phyloP scores from a whole-genome alignment of 2,888 invertebrate species.

The Leptarthrus brevirostris region DNA sequence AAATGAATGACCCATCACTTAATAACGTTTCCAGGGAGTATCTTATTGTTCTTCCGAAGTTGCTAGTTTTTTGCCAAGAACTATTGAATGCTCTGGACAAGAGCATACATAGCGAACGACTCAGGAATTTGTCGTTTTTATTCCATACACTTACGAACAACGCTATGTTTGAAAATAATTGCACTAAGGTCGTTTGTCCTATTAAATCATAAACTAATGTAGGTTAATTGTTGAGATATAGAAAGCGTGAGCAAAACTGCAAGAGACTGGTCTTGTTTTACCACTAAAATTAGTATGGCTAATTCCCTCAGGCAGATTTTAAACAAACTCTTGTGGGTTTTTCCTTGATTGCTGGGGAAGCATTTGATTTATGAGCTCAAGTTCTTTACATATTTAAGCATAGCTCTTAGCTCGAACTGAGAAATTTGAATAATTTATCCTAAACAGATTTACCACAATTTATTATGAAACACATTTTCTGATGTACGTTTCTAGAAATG shows the following conservation, averaged over 20 bases:
- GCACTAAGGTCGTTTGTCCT: neutral
- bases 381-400: too few species aligned
- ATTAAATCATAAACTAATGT: neutral
- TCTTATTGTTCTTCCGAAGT: constrained; percentile 43
- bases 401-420: neutral
- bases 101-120: neutral
- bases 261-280: neutral
- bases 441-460: too few species aligned
- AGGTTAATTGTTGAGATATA: neutral
- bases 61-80: neutral
- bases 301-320: neutral
- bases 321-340: neutral
- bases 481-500: too few species aligned
- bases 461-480: too few species aligned
- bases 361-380: neutral
- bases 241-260: neutral
- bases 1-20: constrained; percentile 52
- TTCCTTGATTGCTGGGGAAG: neutral
- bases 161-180: neutral
- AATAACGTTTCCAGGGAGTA: constrained; percentile 43
- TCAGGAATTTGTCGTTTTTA: neutral
- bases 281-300: neutral
- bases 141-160: neutral
- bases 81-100: neutral
- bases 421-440: neutral